Conservation (phyloP, 2,888 invertebrate species). For the Nomada goodeniana region DNA sequence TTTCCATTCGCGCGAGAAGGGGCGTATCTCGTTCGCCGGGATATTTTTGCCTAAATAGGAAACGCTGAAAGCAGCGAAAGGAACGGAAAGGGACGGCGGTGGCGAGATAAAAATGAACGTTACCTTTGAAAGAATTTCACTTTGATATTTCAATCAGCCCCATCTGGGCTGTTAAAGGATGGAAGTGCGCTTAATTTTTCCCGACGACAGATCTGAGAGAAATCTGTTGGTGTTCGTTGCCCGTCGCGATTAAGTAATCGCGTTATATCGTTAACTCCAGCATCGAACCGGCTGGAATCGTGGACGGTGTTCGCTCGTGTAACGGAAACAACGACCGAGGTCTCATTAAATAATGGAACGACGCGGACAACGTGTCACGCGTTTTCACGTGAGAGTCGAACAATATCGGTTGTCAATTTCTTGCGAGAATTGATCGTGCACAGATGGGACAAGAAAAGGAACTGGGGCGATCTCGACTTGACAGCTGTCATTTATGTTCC, state of each 20-base stretch:
- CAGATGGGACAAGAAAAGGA: neutral
- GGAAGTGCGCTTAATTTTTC: neutral
- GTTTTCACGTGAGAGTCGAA: neutral
- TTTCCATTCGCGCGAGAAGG: neutral
- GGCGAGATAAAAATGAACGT: neutral
- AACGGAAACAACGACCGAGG: neutral
- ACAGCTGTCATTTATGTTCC: conserved; percentile 14
- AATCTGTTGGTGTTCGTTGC: neutral
- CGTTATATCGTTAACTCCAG: conserved; percentile 1
- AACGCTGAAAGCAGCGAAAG: neutral
- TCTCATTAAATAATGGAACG: conserved; percentile 16
- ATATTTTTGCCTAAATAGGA: neutral
- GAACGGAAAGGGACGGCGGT: neutral
- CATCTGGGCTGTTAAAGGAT: neutral
- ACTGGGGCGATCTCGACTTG: neutral
- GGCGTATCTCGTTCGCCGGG: neutral
- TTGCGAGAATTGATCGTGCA: neutral
- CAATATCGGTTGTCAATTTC: neutral
- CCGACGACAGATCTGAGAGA: neutral
- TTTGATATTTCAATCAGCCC: neutral
- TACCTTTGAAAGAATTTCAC: neutral
- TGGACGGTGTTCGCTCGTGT: neutral
- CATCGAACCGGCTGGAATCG: neutral
- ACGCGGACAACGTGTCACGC: neutral
- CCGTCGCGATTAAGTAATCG: neutral